Evolutionary conservation across 2,888 invertebrate species (phyloP), one percentile per base, ranked within the genome.

Genomic region (Lumbricus terrestris): DNA sequence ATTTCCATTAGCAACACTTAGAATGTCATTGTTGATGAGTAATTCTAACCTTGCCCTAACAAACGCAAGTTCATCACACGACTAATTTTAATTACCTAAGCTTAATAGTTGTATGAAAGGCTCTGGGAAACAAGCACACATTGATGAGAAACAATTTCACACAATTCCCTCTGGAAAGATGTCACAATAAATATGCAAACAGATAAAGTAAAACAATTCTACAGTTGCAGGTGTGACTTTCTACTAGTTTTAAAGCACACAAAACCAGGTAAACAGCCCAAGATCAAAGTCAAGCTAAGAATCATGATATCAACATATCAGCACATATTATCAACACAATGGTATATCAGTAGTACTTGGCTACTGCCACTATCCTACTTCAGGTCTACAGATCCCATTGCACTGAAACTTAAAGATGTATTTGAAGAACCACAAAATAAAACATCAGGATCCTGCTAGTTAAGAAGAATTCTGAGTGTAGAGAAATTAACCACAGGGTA

Each of bases 271-370:
- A n/a, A 69, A 69, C 69, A 69, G 29, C n/a, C n/a, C 0, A 69
- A 69, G 69, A 69, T 69, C 69, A 69, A 69, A 69, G 69, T 69
- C 69, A 69, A 69, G 69, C 69, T 69, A 11, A 69, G 69, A 69
- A 69, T 69, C n/a, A 69, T 69, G n/a, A 69, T 69, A 69, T 69
- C 69, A 69, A n/a, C 69, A 69, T 69, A 69, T 69, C 69, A 69
- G 69, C n/a, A 69, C 69, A n/a, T 69, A 69, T n/a, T n/a, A 69
- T n/a, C 5, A 47, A 15, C 18, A 47, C 23, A 13, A 54, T 13
- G 29, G 16, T 47, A 47, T 47, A 47, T 47, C 23, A 69, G 69
- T n/a, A n/a, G 29, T n/a, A n/a, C n/a, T 11, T 40, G 40, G 40
- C 40, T 11, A 6, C 69, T 69, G n/a, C 69, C 23, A 54, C 54